Evolutionary conservation across 2,888 invertebrate genomes (phyloP).

Genomic region (Agrilus mali): DNA sequence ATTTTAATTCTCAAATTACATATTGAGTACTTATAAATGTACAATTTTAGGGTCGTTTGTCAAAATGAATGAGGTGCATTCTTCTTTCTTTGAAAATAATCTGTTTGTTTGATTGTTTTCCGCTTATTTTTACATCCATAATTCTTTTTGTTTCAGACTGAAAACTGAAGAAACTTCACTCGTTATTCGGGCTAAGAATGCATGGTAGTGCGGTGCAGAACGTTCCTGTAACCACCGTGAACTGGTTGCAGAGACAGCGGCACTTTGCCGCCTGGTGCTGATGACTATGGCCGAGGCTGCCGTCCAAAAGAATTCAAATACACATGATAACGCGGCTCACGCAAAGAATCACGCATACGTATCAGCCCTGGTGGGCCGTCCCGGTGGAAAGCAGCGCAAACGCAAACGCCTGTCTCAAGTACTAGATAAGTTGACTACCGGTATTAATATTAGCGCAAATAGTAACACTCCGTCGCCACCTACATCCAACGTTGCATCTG

Average conservation of each 20-base stretch:
- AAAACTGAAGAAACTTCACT: too few relatives aligned
- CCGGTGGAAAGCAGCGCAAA: conserved; percentile 57
- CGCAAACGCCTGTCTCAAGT: conserved; percentile 69
- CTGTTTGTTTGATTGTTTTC: too few relatives aligned
- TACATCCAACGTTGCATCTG: conserved; percentile 24
- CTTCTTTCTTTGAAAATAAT: too few relatives aligned
- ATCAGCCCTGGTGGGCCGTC: conserved; percentile 43
- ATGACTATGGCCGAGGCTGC: conserved; percentile 64
- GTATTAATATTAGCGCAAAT: conserved; percentile 9
- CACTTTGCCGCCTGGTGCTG: conserved; percentile 43
- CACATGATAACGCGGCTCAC: conserved; percentile 36
- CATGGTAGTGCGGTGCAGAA: background rate
- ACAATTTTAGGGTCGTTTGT: too few relatives aligned
- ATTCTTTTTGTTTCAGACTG: too few relatives aligned
- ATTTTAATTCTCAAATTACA: too few relatives aligned
- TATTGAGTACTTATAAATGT: too few relatives aligned
- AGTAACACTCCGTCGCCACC: conserved; percentile 13
- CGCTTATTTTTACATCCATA: too few relatives aligned
- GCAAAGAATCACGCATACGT: conserved; percentile 48
- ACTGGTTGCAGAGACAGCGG: conserved; percentile 34
- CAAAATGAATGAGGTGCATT: too few relatives aligned
- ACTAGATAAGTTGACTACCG: conserved; percentile 56
- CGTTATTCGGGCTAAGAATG: too few relatives aligned
- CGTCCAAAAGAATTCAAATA: conserved; percentile 37
- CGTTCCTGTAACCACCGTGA: background rate